These are phyloP conservation scores for Oncorhynchus nerka DNA, from an alignment of 2,113 vertebrate genomes.

Conservation along the genomic window DNA sequence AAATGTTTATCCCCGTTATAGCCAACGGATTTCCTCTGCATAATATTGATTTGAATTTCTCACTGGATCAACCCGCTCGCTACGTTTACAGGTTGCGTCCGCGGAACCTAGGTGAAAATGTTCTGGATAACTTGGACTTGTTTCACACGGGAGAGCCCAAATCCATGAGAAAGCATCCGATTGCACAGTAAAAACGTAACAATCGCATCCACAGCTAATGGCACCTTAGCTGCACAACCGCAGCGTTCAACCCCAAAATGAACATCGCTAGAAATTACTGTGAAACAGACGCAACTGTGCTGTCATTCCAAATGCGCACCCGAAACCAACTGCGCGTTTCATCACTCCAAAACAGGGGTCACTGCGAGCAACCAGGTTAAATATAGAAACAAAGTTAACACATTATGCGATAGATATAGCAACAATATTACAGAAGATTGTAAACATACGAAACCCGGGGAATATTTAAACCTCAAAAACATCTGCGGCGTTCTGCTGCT, in stretches of 20 bases:
- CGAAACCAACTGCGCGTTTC: constrained; percentile 5
- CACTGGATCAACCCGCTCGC: too few species aligned
- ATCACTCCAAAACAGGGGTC: constrained; percentile 17
- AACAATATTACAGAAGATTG: background rate
- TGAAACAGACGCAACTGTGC: constrained; percentile 25
- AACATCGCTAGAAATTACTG: constrained; percentile 12
- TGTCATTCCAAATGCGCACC: constrained; percentile 16
- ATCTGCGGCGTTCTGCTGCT: constrained; percentile 10
- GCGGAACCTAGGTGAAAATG: too few species aligned
- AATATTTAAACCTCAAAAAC: background rate
- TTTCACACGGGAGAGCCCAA: background rate
- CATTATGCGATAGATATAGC: background rate
- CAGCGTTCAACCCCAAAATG: background rate
- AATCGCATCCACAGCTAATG: background rate
- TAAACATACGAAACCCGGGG: background rate
- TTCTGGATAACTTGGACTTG: background rate
- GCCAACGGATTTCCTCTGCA: too few species aligned
- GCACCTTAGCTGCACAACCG: background rate
- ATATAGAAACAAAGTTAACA: constrained; percentile 39
- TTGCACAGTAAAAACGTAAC: background rate
- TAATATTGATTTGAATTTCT: too few species aligned
- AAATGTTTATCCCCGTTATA: too few species aligned
- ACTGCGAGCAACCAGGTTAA: constrained; percentile 16
- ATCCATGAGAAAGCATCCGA: background rate
- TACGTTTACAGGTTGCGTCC: too few species aligned